These are phyloP conservation scores for Elachura formosa DNA, from an alignment of 2,113 vertebrate species.

Conservation along the genomic window DNA sequence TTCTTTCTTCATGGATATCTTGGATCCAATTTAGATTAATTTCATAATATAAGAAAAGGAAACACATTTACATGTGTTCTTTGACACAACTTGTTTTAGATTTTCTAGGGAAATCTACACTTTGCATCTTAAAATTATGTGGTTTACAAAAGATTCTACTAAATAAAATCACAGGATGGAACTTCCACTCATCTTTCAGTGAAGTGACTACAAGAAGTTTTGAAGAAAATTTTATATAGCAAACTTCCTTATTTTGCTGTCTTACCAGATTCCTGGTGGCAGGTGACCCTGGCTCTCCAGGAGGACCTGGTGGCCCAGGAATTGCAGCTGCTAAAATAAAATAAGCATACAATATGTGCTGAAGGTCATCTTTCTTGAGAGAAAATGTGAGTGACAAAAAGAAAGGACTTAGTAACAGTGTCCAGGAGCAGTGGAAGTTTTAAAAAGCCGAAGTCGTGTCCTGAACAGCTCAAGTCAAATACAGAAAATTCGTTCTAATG, in stretches of 20 bases:
- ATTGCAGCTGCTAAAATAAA: conserved; percentile 73
- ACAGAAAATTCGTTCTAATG: neutral
- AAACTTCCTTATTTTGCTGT: neutral
- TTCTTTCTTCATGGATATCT: neutral
- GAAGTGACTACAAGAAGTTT: neutral
- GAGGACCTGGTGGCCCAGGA: conserved; percentile 85
- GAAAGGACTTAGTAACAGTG: neutral
- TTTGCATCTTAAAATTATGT: neutral
- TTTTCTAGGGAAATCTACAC: neutral
- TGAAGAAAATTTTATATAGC: neutral
- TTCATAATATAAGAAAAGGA: neutral
- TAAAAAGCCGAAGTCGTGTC: neutral
- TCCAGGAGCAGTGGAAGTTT: neutral
- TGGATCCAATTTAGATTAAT: neutral
- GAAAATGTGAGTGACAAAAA: neutral
- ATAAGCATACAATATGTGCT: neutral
- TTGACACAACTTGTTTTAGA: neutral
- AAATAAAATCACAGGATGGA: neutral
- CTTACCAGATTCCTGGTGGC: conserved; percentile 80
- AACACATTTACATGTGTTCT: neutral
- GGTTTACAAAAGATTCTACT: neutral
- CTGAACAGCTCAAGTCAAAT: neutral
- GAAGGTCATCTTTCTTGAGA: neutral
- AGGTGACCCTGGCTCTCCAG: conserved; percentile 82
- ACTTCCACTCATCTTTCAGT: neutral